Base-by-base conservation (phyloP, 2,797 vertebrate genomes). In the Fratercula arctica region DNA sequence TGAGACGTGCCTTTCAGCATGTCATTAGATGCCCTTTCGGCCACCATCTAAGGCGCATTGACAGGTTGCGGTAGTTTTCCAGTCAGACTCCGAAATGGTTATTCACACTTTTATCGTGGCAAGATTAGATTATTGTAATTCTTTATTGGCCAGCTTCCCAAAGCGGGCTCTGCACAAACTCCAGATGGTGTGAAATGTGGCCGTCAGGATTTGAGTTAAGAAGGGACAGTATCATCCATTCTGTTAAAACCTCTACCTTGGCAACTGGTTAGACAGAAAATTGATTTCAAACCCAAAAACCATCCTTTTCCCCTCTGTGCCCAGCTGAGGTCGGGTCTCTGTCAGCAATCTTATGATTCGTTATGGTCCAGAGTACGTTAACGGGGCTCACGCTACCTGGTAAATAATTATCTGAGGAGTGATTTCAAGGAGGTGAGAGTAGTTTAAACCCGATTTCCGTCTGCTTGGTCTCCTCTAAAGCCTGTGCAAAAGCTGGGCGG, bases 81-180 rank as follows among this genome's bases (percentile, higher is more conserved):
- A 95, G 91, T 89, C 92, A 53, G 84, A 61, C 57, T 91, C 89
- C 33, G 81, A 95, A 96, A 93, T 83, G 83, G 85, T 94, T 96
- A 95, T 94, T 95, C 96, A 92, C 93, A 92, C 89, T 95, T 94
- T 63, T 72, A 91, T 92, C 24, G 1, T 21, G 63, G 91, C 69
- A 90, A 94, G 94, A 97, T 96, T 94, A 95, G 93, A 96, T 96
- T 91, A 93, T 69, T 95, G 91, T 90, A 95, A 94, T 95, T 96
- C 94, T 91, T 95, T 66, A 87, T n/a, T 92, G 95, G 93, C 93
- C 1, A 5, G 50, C 70, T 90, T 97, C 95, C 97, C 92, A 78
- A 86, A 73, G 79, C 43, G 4, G 85, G 93, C 77, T 95, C 87
- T 87, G 92, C 80, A 95, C 81, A 96, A 96, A 85, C 91, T 94